phyloP scores from a whole-genome alignment of 2,797 vertebrate genomes.

The Helicolenus hilgendorfi region DNA sequence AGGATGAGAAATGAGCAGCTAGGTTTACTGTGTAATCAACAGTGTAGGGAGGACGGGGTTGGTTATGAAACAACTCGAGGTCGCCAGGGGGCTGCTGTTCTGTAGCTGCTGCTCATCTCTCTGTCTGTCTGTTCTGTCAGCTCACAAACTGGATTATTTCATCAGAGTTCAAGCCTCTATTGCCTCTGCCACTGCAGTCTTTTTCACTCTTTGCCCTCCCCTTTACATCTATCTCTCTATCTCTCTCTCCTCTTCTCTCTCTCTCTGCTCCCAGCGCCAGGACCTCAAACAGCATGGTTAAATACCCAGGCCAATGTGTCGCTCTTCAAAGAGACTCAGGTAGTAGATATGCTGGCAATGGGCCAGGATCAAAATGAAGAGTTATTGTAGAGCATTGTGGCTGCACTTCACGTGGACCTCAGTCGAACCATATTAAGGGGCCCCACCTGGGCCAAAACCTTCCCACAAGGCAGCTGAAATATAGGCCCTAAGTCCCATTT shows the following conservation, averaged over 20 bases:
- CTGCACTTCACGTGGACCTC: conserved; percentile 84
- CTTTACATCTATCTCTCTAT: conserved; percentile 83
- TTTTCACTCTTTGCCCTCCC: conserved; percentile 81
- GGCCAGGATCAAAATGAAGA: conserved; percentile 90
- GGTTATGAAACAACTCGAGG: conserved; percentile 80
- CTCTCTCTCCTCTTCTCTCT: conserved; percentile 62
- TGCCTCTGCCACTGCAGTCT: conserved; percentile 86
- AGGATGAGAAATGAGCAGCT: conserved; percentile 21
- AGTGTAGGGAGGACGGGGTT: conserved; percentile 44
- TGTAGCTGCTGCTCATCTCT: conserved; percentile 72
- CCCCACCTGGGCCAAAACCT: conserved; percentile 82
- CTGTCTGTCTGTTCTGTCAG: conserved; percentile 81
- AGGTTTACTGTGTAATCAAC: conserved; percentile 67
- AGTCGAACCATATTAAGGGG: conserved; percentile 82
- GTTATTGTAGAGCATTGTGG: conserved; percentile 86
- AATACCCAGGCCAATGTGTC: conserved; percentile 91
- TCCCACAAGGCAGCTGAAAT: conserved; percentile 87
- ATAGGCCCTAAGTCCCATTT: conserved; percentile 78
- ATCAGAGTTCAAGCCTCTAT: conserved; percentile 87
- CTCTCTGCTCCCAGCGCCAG: conserved; percentile 86
- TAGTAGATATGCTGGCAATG: conserved; percentile 88
- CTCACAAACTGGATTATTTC: conserved; percentile 89
- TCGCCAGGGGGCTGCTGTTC: conserved; percentile 68
- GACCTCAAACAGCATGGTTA: conserved; percentile 93
- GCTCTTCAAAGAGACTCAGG: conserved; percentile 93